A percentile compares a stretch with the other conserved stretches of the same genome.
phyloP scores from a whole-genome alignment of 2,888 invertebrate genomes.

The Myopa tessellatipennis region DNA sequence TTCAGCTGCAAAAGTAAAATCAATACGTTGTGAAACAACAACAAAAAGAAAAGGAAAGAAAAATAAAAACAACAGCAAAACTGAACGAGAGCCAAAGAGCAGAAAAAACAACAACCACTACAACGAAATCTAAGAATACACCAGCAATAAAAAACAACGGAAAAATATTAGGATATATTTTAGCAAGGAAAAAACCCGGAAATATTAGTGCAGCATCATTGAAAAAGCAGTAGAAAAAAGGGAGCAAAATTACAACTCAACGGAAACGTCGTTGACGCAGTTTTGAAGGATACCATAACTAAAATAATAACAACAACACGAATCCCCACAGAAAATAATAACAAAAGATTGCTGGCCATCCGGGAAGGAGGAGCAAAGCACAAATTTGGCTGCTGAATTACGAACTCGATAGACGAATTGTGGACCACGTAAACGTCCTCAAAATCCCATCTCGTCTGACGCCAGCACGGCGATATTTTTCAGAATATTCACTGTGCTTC shows the following conservation, averaged over 20 bases:
- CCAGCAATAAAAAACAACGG: conserved; percentile 47
- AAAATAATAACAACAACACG: conserved; percentile 19
- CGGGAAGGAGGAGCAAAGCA: conserved; percentile 33
- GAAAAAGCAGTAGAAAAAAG: conserved; percentile 47
- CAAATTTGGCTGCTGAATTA: background rate
- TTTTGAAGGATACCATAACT: conserved; percentile 38
- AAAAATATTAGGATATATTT: conserved; percentile 50
- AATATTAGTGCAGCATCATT: conserved; percentile 31
- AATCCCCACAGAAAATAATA: conserved; percentile 15
- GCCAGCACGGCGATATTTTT: conserved; percentile 15
- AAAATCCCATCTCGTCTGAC: background rate
- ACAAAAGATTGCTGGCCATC: background rate
- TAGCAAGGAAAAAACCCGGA: conserved; percentile 26
- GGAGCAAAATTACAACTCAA: conserved; percentile 26
- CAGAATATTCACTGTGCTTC: background rate
- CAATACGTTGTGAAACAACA: conserved; percentile 25
- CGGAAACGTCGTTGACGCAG: conserved; percentile 14
- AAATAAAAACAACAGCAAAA: conserved; percentile 21
- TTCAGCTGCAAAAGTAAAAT: background rate
- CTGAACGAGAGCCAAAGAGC: conserved; percentile 46
- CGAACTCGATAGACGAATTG: background rate
- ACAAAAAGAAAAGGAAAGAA: conserved; percentile 12
- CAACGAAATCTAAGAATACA: conserved; percentile 33
- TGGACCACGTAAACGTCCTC: background rate
- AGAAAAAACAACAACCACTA: conserved; percentile 44